These are phyloP conservation scores for Nannospalax galili DNA, from an alignment of 2,113 vertebrate genomes.

Conservation along the genomic window DNA sequence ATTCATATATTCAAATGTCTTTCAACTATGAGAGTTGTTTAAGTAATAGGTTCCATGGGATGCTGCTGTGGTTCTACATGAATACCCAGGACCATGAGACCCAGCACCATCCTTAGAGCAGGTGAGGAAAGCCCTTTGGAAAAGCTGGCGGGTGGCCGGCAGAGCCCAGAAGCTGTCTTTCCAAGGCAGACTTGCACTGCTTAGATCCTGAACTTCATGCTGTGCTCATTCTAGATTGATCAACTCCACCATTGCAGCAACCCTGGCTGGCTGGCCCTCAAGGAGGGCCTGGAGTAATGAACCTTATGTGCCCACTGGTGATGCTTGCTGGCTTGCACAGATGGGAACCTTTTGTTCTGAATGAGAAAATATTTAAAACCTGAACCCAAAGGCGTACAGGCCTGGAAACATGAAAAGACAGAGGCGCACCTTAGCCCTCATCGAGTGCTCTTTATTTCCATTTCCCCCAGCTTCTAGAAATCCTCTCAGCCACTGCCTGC, in stretches of 20 bases:
- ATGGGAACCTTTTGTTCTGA: neutral
- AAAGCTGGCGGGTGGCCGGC: rapidly evolving
- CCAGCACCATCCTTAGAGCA: neutral
- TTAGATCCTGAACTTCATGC: slow-evolving; percentile 68
- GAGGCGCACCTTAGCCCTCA: neutral
- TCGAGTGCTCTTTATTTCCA: neutral
- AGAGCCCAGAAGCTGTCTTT: neutral
- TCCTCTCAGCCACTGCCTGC: neutral
- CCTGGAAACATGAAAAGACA: neutral
- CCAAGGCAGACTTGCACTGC: slow-evolving; percentile 70
- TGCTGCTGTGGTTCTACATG: slow-evolving; percentile 55
- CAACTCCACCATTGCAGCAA: neutral
- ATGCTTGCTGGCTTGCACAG: neutral
- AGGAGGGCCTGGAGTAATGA: neutral
- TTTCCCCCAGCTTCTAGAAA: neutral
- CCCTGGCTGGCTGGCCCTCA: neutral
- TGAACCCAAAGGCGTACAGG: neutral
- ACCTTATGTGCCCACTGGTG: neutral
- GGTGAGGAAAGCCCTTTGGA: rapidly evolving
- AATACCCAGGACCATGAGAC: slow-evolving; percentile 51
- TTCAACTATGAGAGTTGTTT: slow-evolving; percentile 67
- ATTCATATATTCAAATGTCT: slow-evolving; percentile 47
- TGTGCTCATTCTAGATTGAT: slow-evolving; percentile 35
- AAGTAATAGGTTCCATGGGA: slow-evolving; percentile 60
- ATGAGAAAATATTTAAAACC: neutral